Conservation (phyloP, 1,140 invertebrate genomes). For the Panagrolaimus sp. region DNA sequence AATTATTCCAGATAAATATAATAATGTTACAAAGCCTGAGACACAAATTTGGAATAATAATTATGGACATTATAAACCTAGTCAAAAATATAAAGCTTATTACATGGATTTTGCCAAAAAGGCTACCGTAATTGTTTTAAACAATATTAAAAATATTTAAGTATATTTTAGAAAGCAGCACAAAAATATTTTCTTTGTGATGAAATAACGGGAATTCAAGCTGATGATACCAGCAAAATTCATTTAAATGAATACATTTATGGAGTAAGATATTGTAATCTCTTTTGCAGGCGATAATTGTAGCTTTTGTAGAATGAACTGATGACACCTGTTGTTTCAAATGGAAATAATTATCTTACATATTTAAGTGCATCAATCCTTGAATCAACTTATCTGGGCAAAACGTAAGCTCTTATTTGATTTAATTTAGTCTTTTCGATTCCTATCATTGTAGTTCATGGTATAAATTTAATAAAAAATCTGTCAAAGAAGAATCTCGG, state of each 20-base stretch:
- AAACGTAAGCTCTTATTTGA: slow-evolving; percentile 26
- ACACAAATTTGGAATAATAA: slow-evolving; percentile 7
- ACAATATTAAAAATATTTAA: no score
- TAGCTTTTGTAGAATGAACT: slow-evolving; percentile 37
- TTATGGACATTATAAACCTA: background rate
- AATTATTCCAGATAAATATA: slow-evolving; percentile 18
- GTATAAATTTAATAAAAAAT: slow-evolving; percentile 27
- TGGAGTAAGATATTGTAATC: slow-evolving; percentile 24
- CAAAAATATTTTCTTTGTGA: slow-evolving; percentile 29
- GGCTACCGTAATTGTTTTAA: slow-evolving; percentile 16
- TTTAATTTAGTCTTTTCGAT: background rate
- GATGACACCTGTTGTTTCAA: slow-evolving; percentile 31
- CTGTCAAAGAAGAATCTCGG: slow-evolving; percentile 24
- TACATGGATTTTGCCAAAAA: slow-evolving; percentile 35
- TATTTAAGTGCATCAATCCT: slow-evolving; percentile 29
- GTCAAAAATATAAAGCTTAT: slow-evolving; percentile 11
- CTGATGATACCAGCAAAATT: slow-evolving; percentile 35
- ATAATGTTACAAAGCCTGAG: background rate
- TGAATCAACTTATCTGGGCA: slow-evolving; percentile 29
- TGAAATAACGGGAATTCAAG: slow-evolving; percentile 27
- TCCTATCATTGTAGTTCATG: slow-evolving; percentile 25
- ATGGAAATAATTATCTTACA: slow-evolving; percentile 40
- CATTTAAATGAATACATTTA: slow-evolving; percentile 41
- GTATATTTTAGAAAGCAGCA: slow-evolving; percentile 21
- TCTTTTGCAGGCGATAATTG: background rate